phyloP scores from a whole-genome alignment of 2,113 vertebrate species.

The Peromyscus polionotus region DNA sequence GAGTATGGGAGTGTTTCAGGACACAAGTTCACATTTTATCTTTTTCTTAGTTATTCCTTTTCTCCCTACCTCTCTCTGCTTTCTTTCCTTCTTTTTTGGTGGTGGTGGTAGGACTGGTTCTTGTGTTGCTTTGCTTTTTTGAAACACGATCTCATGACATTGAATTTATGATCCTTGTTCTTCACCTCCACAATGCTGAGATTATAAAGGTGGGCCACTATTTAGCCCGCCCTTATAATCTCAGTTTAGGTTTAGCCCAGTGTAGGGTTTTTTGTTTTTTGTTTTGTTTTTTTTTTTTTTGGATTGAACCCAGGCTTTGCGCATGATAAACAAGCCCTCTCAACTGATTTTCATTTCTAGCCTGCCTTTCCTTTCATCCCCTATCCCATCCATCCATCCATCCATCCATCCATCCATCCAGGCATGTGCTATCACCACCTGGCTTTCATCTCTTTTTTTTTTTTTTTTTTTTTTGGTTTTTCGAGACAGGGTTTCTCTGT shows the following conservation, averaged over 20 bases:
- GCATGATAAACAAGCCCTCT: not conserved
- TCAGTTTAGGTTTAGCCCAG: too few relatives aligned
- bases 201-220: not conserved
- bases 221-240: not conserved
- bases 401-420: not conserved
- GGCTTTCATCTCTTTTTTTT: not conserved
- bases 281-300: too few relatives aligned
- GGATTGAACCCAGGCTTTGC: not conserved
- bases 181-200: not conserved
- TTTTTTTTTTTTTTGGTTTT: not conserved
- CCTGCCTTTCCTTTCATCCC: not conserved
- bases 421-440: too few relatives aligned
- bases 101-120: not conserved
- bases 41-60: not conserved
- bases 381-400: not conserved
- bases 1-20: conserved; percentile 12
- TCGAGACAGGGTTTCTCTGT: too few relatives aligned
- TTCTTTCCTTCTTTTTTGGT: not conserved
- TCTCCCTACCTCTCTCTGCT: not conserved
- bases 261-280: not conserved
- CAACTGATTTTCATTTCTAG: not conserved
- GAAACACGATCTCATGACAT: not conserved
- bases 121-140: not conserved
- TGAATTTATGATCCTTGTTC: not conserved
- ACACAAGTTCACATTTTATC: not conserved